Evolutionary conservation across 2,113 vertebrate species (phyloP).

Genomic region (Anser cygnoides): DNA sequence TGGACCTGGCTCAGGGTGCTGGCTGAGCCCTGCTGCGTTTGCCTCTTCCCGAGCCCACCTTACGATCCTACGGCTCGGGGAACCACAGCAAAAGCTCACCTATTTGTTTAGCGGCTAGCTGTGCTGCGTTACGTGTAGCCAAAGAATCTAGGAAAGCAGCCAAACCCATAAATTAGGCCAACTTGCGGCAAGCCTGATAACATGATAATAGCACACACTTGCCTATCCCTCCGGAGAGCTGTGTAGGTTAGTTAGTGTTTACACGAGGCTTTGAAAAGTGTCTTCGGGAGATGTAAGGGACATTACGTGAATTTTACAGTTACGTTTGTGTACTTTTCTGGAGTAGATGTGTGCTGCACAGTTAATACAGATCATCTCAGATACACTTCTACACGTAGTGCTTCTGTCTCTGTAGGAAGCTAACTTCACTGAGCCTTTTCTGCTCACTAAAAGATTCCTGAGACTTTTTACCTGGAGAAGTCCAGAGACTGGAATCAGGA

Average conservation of each 20-base stretch:
- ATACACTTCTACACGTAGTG: background rate
- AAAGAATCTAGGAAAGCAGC: conserved; percentile 47
- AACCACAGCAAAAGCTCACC: background rate
- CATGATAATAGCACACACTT: conserved; percentile 30
- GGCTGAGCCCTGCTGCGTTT: background rate
- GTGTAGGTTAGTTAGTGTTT: conserved; percentile 52
- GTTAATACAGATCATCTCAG: background rate
- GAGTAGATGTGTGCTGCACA: background rate
- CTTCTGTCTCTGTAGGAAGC: background rate
- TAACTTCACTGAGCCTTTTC: background rate
- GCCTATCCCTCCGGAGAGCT: conserved; percentile 27
- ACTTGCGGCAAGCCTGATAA: conserved; percentile 43
- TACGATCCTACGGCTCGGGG: background rate
- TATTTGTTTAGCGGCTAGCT: conserved; percentile 36
- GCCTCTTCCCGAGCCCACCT: conserved; percentile 22
- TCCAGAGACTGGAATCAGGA: background rate
- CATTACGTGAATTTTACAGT: background rate
- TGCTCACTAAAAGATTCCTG: background rate
- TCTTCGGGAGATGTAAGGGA: conserved; percentile 14
- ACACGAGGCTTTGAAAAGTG: conserved; percentile 10
- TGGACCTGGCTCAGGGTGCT: background rate
- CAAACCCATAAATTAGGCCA: conserved; percentile 50
- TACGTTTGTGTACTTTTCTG: conserved; percentile 51
- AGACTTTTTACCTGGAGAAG: background rate
- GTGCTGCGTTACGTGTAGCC: background rate